Percentiles rank a stretch among this genome's conserved stretches.
Conservation (phyloP, 2,113 vertebrate genomes). For the Acanthisitta chloris region DNA sequence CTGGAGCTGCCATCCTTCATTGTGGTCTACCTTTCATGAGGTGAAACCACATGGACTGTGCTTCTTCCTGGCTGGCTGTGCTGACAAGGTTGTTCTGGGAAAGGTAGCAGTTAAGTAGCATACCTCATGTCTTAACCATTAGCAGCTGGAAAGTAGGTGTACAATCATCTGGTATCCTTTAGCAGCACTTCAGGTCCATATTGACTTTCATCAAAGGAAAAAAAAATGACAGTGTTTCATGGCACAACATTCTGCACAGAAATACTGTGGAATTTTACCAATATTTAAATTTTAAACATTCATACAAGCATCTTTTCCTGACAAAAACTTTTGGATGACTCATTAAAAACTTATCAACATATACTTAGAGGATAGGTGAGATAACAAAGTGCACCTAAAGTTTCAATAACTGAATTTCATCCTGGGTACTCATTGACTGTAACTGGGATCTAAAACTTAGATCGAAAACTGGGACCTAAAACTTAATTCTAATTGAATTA, state of each 20-base stretch:
- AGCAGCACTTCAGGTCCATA: neutral
- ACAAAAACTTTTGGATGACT: neutral
- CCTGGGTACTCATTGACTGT: neutral
- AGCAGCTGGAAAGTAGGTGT: neutral
- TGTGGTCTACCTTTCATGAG: neutral
- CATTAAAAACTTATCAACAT: neutral
- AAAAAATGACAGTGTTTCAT: neutral
- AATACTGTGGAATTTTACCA: neutral
- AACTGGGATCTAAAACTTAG: neutral
- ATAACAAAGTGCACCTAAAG: neutral
- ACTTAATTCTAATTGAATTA: neutral
- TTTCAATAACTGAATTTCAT: neutral
- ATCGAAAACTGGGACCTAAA: too few relatives aligned
- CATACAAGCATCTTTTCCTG: neutral
- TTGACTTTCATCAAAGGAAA: neutral
- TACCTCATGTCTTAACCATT: neutral
- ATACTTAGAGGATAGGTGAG: neutral
- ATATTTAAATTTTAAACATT: neutral
- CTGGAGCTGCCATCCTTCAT: neutral
- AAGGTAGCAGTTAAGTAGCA: neutral
- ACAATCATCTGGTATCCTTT: neutral
- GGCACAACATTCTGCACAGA: neutral
- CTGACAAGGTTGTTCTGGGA: neutral
- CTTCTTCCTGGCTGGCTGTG: neutral
- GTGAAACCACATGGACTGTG: too few relatives aligned